phyloP scores from a whole-genome alignment of 2,888 invertebrate species.

The Podotricha telesiphe region DNA sequence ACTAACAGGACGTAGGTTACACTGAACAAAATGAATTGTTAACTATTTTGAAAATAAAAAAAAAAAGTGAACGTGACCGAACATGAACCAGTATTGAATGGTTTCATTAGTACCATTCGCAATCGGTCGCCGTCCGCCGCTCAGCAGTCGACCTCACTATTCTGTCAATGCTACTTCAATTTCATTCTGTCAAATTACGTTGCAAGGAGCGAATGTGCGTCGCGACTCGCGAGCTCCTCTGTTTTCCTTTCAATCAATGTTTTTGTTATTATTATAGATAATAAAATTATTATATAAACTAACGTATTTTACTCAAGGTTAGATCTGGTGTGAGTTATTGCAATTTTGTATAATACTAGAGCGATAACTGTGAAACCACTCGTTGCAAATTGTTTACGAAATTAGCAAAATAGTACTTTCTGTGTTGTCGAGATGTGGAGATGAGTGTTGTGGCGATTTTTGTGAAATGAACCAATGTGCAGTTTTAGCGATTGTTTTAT shows the following conservation, averaged over 20 bases:
- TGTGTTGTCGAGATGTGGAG: conserved; percentile 42
- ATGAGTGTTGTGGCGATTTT: conserved; percentile 49
- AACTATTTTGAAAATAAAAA: background rate
- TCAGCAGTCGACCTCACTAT: conserved; percentile 21
- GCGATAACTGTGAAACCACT: conserved; percentile 36
- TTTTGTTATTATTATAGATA: conserved; percentile 70
- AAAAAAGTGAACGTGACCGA: background rate
- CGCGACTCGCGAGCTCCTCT: conserved; percentile 52
- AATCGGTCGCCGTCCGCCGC: background rate
- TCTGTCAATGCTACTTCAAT: conserved; percentile 33
- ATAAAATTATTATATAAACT: conserved; percentile 52
- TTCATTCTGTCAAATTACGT: conserved; percentile 62
- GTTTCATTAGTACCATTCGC: conserved; percentile 4
- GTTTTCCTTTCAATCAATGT: conserved; percentile 67
- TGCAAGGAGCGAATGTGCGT: conserved; percentile 51
- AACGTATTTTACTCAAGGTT: conserved; percentile 46
- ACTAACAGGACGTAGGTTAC: too few relatives aligned
- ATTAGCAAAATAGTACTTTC: conserved; percentile 52
- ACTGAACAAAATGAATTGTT: too few relatives aligned
- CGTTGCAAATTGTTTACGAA: conserved; percentile 41
- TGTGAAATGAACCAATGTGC: conserved; percentile 64
- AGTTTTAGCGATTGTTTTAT: conserved; percentile 50
- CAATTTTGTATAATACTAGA: conserved; percentile 52
- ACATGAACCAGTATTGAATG: conserved; percentile 7
- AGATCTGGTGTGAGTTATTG: conserved; percentile 54